A percentile compares a stretch with the other conserved stretches of the same genome.
phyloP scores from a whole-genome alignment of 2,113 vertebrate species.

The Microcebus jonahi region DNA sequence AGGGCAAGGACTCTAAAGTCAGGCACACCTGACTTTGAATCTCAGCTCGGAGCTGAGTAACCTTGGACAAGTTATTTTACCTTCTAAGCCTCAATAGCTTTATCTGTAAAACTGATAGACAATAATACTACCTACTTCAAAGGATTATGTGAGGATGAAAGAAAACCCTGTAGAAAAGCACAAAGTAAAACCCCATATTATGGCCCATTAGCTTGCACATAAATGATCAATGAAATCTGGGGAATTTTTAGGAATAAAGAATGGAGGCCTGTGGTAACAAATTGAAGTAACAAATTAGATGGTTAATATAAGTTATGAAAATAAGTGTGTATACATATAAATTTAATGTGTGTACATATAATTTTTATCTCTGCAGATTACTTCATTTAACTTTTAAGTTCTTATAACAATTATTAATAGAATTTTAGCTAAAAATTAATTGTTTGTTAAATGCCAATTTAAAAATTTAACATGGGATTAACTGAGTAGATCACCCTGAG shows the following conservation, averaged over 20 bases:
- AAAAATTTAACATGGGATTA: slow-evolving; percentile 80
- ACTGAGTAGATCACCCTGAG: slow-evolving; percentile 76
- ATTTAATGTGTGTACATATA: slow-evolving; percentile 71
- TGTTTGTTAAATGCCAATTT: slow-evolving; percentile 84
- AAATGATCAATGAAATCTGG: slow-evolving; percentile 30
- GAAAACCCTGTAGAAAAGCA: slow-evolving; percentile 46
- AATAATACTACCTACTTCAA: slow-evolving; percentile 39
- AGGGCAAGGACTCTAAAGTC: background rate
- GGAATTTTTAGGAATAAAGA: background rate
- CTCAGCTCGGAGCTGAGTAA: background rate
- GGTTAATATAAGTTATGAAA: background rate
- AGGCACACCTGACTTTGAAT: background rate
- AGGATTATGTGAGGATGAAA: slow-evolving; percentile 65
- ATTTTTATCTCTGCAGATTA: slow-evolving; percentile 76
- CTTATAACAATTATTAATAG: slow-evolving; percentile 72
- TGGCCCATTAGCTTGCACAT: background rate
- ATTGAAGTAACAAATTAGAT: slow-evolving; percentile 4
- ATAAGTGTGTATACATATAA: slow-evolving; percentile 52
- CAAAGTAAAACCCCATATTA: slow-evolving; percentile 27
- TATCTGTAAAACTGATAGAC: slow-evolving; percentile 50
- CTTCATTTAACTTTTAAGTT: slow-evolving; percentile 80
- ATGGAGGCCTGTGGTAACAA: background rate
- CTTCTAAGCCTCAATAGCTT: slow-evolving; percentile 35
- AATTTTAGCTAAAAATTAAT: slow-evolving; percentile 83
- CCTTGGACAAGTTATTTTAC: slow-evolving; percentile 27